Evolutionary conservation across 2,113 vertebrate species (phyloP).

Genomic region (Monarcha castaneiventris): DNA sequence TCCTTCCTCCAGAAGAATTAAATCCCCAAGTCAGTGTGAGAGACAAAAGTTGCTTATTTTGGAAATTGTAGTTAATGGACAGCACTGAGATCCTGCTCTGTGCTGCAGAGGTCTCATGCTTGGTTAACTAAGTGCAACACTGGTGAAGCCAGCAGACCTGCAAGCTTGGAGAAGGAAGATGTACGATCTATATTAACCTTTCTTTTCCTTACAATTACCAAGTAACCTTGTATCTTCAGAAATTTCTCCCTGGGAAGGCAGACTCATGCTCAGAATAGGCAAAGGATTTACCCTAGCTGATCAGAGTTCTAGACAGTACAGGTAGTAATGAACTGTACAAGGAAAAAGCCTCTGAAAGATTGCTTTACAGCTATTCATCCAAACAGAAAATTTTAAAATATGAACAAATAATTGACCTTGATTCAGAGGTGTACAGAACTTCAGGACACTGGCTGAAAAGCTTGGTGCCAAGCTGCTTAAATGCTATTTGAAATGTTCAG

Average conservation of each 20-base stretch:
- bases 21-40: neutral
- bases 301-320: neutral
- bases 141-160: neutral
- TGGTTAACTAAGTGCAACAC: neutral
- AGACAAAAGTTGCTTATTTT: neutral
- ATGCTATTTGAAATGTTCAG: neutral
- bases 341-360: neutral
- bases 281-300: neutral
- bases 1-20: neutral
- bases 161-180: neutral
- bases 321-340: neutral
- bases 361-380: neutral
- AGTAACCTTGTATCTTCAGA: neutral
- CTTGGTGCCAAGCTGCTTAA: neutral
- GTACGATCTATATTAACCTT: neutral
- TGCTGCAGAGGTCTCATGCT: neutral
- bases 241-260: neutral
- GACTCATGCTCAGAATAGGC: fast-evolving
- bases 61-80: neutral
- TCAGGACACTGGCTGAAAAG: neutral
- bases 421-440: neutral
- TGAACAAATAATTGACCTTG: neutral
- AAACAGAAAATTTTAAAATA: neutral
- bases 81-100: neutral
- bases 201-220: neutral